Evolutionary conservation across 2,113 vertebrate species (phyloP).

Genomic region (Caretta caretta): DNA sequence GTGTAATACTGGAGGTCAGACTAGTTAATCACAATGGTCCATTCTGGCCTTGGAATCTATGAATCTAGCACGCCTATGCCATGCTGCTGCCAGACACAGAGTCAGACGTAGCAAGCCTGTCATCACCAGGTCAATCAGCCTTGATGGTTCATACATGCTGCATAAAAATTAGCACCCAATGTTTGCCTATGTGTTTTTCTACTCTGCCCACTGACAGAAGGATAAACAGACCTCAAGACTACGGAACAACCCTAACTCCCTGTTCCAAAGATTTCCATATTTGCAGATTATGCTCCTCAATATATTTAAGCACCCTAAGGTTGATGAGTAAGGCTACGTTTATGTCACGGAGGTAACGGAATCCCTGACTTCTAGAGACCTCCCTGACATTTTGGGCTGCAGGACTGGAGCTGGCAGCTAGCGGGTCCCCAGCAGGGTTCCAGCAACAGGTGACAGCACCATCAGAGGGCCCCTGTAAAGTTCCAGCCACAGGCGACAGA

Average conservation of each 20-base stretch:
- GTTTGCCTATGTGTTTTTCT: not conserved
- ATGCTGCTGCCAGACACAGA: not conserved
- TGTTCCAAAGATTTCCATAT: not conserved
- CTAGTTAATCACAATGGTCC: not conserved
- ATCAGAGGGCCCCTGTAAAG: no score
- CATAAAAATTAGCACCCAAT: not conserved
- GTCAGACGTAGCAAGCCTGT: not conserved
- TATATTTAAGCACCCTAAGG: not conserved
- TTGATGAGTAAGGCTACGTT: not conserved
- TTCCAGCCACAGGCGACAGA: no score
- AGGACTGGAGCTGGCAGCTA: no score
- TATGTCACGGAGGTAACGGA: no score
- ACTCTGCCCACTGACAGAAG: not conserved
- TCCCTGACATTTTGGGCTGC: no score
- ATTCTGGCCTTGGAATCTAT: not conserved
- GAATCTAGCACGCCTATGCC: not conserved
- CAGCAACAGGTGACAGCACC: no score
- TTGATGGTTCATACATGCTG: not conserved
- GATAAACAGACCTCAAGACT: not conserved
- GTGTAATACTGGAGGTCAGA: not conserved
- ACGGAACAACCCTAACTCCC: not conserved
- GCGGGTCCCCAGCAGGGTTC: no score
- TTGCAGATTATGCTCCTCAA: not conserved
- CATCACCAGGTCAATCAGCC: not conserved
- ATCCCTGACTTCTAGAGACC: no score